Evolutionary conservation across 2,113 vertebrate species (phyloP).

Genomic region (Pao palembangensis): DNA sequence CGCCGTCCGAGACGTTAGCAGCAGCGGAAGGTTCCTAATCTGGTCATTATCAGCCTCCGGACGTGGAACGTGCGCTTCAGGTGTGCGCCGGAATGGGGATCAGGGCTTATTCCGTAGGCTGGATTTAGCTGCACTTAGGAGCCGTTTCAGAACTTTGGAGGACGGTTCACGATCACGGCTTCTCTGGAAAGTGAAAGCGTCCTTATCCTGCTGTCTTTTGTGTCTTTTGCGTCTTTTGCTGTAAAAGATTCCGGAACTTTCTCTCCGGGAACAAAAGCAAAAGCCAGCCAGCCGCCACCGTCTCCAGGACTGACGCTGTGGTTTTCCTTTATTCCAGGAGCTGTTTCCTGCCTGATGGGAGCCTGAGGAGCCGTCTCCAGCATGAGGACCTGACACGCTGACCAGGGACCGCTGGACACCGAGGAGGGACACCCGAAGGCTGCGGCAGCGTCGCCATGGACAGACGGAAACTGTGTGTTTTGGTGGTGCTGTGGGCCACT

Average conservation of each 20-base stretch:
- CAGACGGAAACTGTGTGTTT: conserved; percentile 35
- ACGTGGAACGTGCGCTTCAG: conserved; percentile 12
- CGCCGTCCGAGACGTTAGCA: conserved; percentile 35
- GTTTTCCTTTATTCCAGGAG: conserved; percentile 38
- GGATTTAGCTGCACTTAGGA: not conserved
- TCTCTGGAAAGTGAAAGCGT: no score
- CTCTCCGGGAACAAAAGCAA: no score
- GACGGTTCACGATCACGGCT: no score
- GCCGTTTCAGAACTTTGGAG: no score
- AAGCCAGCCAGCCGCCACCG: not conserved
- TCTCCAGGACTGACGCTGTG: conserved; percentile 34
- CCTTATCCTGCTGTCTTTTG: no score
- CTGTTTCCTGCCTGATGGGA: conserved; percentile 28
- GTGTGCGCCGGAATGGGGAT: conserved; percentile 28
- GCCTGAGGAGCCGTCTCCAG: conserved; percentile 31
- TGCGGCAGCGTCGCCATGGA: conserved; percentile 49
- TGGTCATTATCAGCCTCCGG: conserved; percentile 38
- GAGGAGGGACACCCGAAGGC: conserved; percentile 18
- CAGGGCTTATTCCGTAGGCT: not conserved
- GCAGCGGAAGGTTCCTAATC: conserved; percentile 38
- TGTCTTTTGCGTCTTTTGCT: no score
- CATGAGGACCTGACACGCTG: conserved; percentile 56
- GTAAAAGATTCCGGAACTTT: no score
- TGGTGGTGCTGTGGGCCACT: conserved; percentile 65
- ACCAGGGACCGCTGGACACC: conserved; percentile 32